Evolutionary conservation across 2,888 invertebrate species (phyloP), one percentile per base, ranked within the genome.

Genomic region (Hoplodrina ambigua): DNA sequence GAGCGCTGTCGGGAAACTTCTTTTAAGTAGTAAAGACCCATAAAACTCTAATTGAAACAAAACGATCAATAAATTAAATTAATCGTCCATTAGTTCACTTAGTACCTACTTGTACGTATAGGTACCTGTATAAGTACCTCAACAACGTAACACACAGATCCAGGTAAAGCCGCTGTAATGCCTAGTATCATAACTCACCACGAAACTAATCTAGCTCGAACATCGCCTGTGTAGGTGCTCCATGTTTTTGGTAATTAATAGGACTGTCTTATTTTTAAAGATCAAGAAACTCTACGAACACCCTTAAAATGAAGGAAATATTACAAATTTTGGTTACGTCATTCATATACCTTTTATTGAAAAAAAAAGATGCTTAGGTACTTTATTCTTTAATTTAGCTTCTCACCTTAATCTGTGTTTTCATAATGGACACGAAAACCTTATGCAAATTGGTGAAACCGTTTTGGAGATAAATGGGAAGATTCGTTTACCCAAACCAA

Each of bases 61-160:
- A 75, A 68, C 53, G 57, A 54, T 44, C 58, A 59, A 75, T 75
- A 33, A 58, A 75, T 75, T 58, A 59, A 68, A 54, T 30, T 0
- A 58, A 68, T 55, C 1, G 41, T 19, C 33, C 54, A 55, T 72
- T 72, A 49, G 8, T 15, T 6, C 7, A 13, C 33, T 0, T 33
- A 19, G 37, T 11, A 4, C 19, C 8, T 49, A 4, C 19, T 11
- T 49, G 17, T 13, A 67, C 68, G n/a, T 49, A n/a, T n/a, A 30
- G 46, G 20, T 19, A 60, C 33, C 0, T 4, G 11, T 53, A 25
- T 20, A 67, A 52, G 46, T 30, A 46, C 50, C 30, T 17, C 46
- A 41, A 11, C 19, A 56, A 20, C n/a, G 17, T 25, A 46, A 17
- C 54, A 4, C n/a, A 46, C 13, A 11, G 20, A 60, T 44, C 30